These are phyloP conservation scores for Plodia interpunctella DNA, from an alignment of 1,140 invertebrate species.

Conservation along the genomic window DNA sequence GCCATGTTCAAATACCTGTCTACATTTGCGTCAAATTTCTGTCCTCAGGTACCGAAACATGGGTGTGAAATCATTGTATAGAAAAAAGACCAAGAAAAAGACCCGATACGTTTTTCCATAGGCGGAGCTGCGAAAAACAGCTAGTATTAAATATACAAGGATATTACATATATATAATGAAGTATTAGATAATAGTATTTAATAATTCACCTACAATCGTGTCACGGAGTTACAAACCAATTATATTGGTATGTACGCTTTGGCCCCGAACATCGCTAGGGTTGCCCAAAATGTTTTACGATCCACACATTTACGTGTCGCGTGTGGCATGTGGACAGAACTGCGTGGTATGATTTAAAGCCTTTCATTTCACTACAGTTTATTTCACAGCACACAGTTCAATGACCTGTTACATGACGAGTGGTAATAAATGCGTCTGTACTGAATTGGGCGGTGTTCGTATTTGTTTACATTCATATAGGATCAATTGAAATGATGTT, in stretches of 20 bases:
- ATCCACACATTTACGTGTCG: constrained; percentile 44
- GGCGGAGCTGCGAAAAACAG: no score
- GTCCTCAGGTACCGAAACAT: no score
- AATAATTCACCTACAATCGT: constrained; percentile 26
- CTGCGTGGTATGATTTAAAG: constrained; percentile 56
- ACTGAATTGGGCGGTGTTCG: neutral
- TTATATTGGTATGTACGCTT: neutral
- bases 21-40: no score
- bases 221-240: constrained; percentile 24
- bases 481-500: no score
- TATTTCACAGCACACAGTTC: constrained; percentile 42
- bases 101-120: no score
- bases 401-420: constrained; percentile 7
- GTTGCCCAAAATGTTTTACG: constrained; percentile 47
- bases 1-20: no score
- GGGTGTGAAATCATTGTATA: no score
- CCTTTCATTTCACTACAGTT: constrained; percentile 61
- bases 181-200: neutral
- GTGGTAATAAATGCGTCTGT: neutral
- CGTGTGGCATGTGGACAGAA: constrained; percentile 59
- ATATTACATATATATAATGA: no score
- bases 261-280: constrained; percentile 10
- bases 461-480: no score
- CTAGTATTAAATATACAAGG: no score
- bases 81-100: no score